phyloP scores from a whole-genome alignment of 1,140 invertebrate genomes.

The Delia radicum region DNA sequence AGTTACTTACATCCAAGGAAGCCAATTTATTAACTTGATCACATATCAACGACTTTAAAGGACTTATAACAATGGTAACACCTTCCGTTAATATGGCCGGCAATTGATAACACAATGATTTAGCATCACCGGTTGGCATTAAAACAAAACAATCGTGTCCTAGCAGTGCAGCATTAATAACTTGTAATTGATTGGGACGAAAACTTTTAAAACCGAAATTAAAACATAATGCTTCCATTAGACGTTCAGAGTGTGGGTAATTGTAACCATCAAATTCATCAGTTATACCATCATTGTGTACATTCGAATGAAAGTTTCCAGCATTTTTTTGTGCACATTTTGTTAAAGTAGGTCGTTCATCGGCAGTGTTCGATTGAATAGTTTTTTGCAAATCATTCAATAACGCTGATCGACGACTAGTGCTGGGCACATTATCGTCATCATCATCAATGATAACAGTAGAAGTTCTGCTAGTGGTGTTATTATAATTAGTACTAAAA shows the following conservation, averaged over 20 bases:
- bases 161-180: slow-evolving; percentile 89
- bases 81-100: slow-evolving; percentile 72
- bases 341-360: neutral
- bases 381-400: neutral
- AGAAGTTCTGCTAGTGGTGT: slow-evolving; percentile 49
- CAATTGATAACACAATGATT: slow-evolving; percentile 95
- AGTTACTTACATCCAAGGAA: slow-evolving; percentile 72
- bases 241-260: slow-evolving; percentile 69
- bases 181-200: slow-evolving; percentile 88
- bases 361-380: neutral
- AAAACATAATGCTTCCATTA: slow-evolving; percentile 70
- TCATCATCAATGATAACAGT: slow-evolving; percentile 68
- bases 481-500: slow-evolving; percentile 3
- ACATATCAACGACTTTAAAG: slow-evolving; percentile 89
- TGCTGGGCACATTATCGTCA: neutral
- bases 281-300: slow-evolving; percentile 75
- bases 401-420: neutral
- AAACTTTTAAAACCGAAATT: slow-evolving; percentile 87
- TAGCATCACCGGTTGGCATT: slow-evolving; percentile 98
- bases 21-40: slow-evolving; percentile 91
- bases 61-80: slow-evolving; percentile 91
- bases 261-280: slow-evolving; percentile 73
- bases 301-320: slow-evolving; percentile 68
- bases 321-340: slow-evolving; percentile 35
- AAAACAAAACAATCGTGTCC: slow-evolving; percentile 90